Evolutionary conservation across 1,140 invertebrate species (phyloP).

Genomic region (Magallana ariakensis): DNA sequence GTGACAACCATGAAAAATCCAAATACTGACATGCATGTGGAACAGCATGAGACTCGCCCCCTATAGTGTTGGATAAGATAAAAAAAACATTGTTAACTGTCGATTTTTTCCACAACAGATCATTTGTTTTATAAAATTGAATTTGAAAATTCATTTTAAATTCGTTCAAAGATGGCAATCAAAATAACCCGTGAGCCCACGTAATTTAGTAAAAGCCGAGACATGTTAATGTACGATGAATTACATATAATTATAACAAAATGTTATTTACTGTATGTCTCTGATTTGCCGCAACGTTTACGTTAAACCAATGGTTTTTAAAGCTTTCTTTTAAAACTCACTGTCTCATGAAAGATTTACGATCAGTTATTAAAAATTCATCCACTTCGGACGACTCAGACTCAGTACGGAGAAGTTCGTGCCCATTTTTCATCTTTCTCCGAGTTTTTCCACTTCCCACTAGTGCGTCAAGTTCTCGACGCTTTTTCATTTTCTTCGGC

Average conservation of each 20-base stretch:
- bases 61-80: conserved; percentile 11
- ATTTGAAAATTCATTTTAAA: too few relatives aligned
- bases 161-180: too few relatives aligned
- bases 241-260: too few relatives aligned
- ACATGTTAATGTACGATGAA: too few relatives aligned
- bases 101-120: too few relatives aligned
- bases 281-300: too few relatives aligned
- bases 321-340: conserved; percentile 50
- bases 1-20: conserved; percentile 37
- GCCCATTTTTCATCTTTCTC: conserved; percentile 73
- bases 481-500: conserved; percentile 80
- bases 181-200: too few relatives aligned
- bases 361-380: conserved; percentile 74
- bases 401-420: conserved; percentile 74
- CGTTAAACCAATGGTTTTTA: too few relatives aligned
- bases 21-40: conserved; percentile 33
- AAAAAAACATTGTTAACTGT: background rate
- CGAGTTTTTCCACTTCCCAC: conserved; percentile 76
- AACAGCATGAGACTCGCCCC: conserved; percentile 31
- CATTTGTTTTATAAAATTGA: too few relatives aligned
- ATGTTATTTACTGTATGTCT: too few relatives aligned
- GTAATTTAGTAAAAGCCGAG: too few relatives aligned
- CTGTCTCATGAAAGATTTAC: conserved; percentile 67
- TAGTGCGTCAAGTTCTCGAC: conserved; percentile 79
- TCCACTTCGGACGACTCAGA: conserved; percentile 78